Evolutionary conservation across 2,113 vertebrate genomes (phyloP), one percentile per base, ranked within the genome.

Genomic region (Nibea coibor): DNA sequence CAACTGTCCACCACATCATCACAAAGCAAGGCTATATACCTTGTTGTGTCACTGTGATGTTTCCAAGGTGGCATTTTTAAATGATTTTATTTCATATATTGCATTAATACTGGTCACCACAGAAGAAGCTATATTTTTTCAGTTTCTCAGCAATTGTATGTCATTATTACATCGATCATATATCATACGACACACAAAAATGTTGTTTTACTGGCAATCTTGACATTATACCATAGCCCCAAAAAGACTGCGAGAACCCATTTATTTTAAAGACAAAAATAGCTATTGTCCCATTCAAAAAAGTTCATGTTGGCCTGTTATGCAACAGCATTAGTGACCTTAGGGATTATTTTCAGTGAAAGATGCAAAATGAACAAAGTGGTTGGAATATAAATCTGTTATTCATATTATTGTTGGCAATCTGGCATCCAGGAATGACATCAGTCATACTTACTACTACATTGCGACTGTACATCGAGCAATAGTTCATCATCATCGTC

Each of bases 311-410:
- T 72, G 59, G 53, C 31, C 22, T 69, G 35, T 87, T 78, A 84
- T 68, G 76, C 78, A 89, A 87, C 42, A 65, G 86, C 54, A 84
- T 86, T 39, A 85, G 24, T 12, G 47, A 31, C 19, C 22, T 24
- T 35, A 57, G 14, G 19, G 72, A 80, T 82, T 65, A 74, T 62
- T 72, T 57, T 45, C 26, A 77, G 39, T 31, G 26, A 80, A 80
- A 76, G 54, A 80, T 70, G 70, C 22, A 48, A 84, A 82, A 80
- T 45, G 50, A 51, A 57, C 57, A 75, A 74, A 72, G 35, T 53
- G 62, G 63, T 58, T 47, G 3, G 5, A 59, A 79, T 51, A 76
- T 72, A 56, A 53, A 64, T 50, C 53, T 65, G 16, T 19, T 45
- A 28, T 48, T 78, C n/a, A 59, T 66, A 17, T 48, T 11, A 22